Percentiles rank a stretch among this genome's conserved stretches.
Conservation (phyloP, 2,113 vertebrate species). For the Ochotona curzoniae region DNA sequence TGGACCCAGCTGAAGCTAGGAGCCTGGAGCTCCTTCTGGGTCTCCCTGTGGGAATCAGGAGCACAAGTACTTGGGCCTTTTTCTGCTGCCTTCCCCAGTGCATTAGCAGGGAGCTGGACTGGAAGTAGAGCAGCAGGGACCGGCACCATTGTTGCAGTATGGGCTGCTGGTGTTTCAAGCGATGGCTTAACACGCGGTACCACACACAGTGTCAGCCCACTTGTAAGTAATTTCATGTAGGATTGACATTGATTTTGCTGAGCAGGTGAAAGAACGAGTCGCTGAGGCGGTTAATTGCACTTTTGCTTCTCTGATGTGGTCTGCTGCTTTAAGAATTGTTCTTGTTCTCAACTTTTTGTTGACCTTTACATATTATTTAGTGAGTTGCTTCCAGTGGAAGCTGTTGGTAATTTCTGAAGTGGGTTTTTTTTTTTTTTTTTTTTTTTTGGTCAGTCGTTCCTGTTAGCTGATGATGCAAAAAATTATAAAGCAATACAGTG, state of each 20-base stretch:
- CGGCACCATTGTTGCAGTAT: no score
- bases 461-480: not conserved
- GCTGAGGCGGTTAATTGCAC: not conserved
- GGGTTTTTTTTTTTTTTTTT: not conserved
- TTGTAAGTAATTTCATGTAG: not conserved
- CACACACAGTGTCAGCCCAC: no score
- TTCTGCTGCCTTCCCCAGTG: no score
- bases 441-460: not conserved
- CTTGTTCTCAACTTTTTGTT: not conserved
- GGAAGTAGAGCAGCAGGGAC: no score
- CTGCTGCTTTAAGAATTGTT: not conserved
- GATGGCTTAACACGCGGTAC: no score
- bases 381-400: not conserved
- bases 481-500: not conserved
- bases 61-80: no score
- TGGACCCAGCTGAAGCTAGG: no score
- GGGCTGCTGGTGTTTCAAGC: no score
- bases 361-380: not conserved
- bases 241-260: not conserved
- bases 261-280: not conserved
- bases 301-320: not conserved
- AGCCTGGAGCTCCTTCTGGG: no score
- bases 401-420: not conserved
- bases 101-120: no score
- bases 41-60: no score